A percentile compares a stretch with the other conserved stretches of the same genome.
phyloP scores from a whole-genome alignment of 2,888 invertebrate genomes.

The Orchestes rusci region DNA sequence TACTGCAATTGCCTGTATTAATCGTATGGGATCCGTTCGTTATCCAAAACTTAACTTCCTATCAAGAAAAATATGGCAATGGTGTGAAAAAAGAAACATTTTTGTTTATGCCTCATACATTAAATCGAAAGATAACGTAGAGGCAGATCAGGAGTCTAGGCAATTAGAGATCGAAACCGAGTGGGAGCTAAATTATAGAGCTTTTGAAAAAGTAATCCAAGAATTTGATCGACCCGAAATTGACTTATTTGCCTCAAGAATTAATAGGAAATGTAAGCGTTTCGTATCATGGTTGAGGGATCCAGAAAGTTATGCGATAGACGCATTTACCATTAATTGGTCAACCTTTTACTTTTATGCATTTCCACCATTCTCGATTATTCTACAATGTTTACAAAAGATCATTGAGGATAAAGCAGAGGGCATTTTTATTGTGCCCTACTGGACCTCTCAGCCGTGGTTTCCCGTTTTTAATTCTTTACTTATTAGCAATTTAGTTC shows the following conservation, averaged over 20 bases:
- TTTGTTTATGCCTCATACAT: conserved; percentile 14
- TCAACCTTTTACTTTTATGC: conserved; percentile 16
- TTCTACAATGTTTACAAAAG: conserved; percentile 9
- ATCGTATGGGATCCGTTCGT: conserved; percentile 16
- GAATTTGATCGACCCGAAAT: conserved; percentile 3
- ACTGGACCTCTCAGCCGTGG: too few species aligned
- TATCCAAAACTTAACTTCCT: conserved; percentile 7
- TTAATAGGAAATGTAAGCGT: conserved; percentile 6
- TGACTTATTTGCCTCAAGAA: conserved; percentile 7
- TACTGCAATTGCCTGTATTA: conserved; percentile 18
- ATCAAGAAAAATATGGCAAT: conserved; percentile 4
- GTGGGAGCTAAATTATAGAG: conserved; percentile 1
- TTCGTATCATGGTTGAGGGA: conserved; percentile 16
- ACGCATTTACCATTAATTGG: conserved; percentile 6
- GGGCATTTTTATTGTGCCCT: too few species aligned
- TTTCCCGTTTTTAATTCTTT: too few species aligned
- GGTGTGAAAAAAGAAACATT: conserved; percentile 10
- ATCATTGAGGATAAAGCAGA: too few species aligned
- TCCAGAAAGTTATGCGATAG: conserved; percentile 2
- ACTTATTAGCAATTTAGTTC: too few species aligned
- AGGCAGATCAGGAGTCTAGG: conserved; percentile 6
- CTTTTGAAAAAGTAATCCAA: conserved; percentile 2
- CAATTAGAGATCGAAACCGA: conserved; percentile 4
- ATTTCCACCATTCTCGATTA: conserved; percentile 20
- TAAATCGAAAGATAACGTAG: conserved; percentile 5